Conservation (phyloP, 2,888 invertebrate species). For the Caenorhabditis afra region DNA sequence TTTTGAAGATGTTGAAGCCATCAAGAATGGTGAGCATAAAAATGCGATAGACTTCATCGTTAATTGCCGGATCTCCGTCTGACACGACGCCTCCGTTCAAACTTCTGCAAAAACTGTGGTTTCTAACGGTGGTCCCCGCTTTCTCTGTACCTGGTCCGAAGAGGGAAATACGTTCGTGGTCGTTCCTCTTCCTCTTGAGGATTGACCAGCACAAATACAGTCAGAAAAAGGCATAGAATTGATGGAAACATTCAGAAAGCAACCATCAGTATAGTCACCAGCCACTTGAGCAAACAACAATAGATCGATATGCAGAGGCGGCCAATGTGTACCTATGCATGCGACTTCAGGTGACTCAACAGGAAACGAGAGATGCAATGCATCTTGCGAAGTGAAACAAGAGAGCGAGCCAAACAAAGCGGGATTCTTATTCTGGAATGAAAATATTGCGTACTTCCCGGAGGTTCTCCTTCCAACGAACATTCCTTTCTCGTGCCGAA, state of each 20-base stretch:
- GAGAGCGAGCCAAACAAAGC: not conserved
- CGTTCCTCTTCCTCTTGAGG: constrained; percentile 22
- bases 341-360: constrained; percentile 48
- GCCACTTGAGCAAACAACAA: constrained; percentile 57
- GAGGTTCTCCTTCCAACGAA: constrained; percentile 1
- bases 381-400: not conserved
- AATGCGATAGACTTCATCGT: constrained; percentile 72
- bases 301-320: constrained; percentile 52
- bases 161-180: constrained; percentile 2
- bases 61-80: constrained; percentile 74
- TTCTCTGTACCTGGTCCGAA: constrained; percentile 18
- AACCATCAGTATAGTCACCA: constrained; percentile 50
- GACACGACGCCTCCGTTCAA: constrained; percentile 72
- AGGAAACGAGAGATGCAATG: constrained; percentile 33
- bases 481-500: constrained; percentile 25
- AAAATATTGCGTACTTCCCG: constrained; percentile 2
- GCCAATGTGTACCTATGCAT: constrained; percentile 52
- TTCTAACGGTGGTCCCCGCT: constrained; percentile 9
- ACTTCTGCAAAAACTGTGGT: constrained; percentile 30
- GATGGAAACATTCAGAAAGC: constrained; percentile 41
- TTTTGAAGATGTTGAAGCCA: constrained; percentile 74
- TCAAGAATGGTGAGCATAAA: constrained; percentile 74
- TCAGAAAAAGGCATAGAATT: constrained; percentile 20
- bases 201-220: constrained; percentile 26
- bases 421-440: too few relatives aligned